phyloP scores from a whole-genome alignment of 2,888 invertebrate genomes.

The Apodemia mormo region DNA sequence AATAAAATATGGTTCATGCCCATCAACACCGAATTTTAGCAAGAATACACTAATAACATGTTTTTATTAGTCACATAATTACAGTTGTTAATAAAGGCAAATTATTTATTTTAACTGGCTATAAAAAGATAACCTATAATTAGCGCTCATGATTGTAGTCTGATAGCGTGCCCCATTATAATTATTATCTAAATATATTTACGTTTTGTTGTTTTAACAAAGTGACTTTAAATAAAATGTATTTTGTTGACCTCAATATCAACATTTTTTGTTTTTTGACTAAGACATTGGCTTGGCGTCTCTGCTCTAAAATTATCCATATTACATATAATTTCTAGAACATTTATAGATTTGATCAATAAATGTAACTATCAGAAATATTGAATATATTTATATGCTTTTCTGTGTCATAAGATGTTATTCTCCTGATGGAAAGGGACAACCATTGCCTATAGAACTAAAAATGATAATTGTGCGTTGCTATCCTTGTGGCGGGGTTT shows the following conservation, averaged over 20 bases:
- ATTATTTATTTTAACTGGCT: constrained; percentile 20
- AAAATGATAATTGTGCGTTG: no score
- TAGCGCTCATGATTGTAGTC: constrained; percentile 29
- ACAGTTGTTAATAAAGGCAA: constrained; percentile 12
- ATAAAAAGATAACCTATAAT: constrained; percentile 38
- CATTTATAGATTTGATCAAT: no score
- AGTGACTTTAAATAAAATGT: background rate
- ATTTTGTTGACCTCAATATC: constrained; percentile 13
- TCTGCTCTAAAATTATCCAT: background rate
- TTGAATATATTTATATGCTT: no score
- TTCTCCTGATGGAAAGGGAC: no score
- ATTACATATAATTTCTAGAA: background rate
- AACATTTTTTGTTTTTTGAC: background rate
- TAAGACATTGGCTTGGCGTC: background rate
- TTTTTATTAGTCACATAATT: background rate
- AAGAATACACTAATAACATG: background rate
- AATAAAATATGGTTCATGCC: no score
- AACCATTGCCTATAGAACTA: no score
- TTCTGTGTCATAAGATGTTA: no score
- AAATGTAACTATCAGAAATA: no score
- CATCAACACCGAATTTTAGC: background rate
- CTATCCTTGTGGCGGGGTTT: no score
- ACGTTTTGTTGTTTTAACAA: background rate
- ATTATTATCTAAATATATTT: constrained; percentile 11
- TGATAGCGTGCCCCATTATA: constrained; percentile 22